A percentile compares a stretch with the other conserved stretches of the same genome.
Conservation (phyloP, 2,888 invertebrate genomes). For the Eupithecia insigniata region DNA sequence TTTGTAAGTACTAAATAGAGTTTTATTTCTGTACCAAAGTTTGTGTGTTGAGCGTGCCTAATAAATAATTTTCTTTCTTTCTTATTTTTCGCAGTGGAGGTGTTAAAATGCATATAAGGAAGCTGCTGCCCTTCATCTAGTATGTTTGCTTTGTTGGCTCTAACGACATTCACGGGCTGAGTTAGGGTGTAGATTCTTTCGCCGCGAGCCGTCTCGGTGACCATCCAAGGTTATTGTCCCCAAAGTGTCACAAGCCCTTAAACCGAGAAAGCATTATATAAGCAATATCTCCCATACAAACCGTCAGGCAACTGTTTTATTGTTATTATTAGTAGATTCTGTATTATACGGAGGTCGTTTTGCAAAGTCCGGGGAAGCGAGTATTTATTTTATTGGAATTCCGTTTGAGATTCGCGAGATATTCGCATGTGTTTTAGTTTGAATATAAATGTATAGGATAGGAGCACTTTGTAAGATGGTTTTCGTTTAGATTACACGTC, state of each 20-base stretch:
- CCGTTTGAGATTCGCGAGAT: slow-evolving; percentile 42
- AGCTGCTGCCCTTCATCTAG: no score
- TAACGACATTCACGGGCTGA: no score
- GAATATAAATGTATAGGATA: slow-evolving; percentile 22
- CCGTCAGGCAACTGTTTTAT: slow-evolving; percentile 40
- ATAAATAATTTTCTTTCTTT: no score
- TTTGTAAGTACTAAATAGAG: no score
- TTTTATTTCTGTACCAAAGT: no score
- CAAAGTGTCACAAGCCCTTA: neutral
- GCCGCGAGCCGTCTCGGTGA: neutral
- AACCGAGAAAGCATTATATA: slow-evolving; percentile 26
- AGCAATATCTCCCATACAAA: slow-evolving; percentile 34
- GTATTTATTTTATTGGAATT: slow-evolving; percentile 59
- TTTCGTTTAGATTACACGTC: slow-evolving; percentile 24
- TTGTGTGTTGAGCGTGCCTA: no score
- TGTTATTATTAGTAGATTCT: slow-evolving; percentile 45
- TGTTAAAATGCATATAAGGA: no score
- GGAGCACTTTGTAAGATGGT: slow-evolving; percentile 28
- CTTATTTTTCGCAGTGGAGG: no score
- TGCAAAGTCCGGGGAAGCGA: slow-evolving; percentile 44
- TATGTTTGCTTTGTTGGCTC: no score
- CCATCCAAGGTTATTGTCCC: neutral
- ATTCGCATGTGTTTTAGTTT: slow-evolving; percentile 39
- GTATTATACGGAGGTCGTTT: slow-evolving; percentile 47
- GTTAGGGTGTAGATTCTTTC: no score